Conservation (phyloP, 1,140 invertebrate species). For the Drosophila malerkotliana region DNA sequence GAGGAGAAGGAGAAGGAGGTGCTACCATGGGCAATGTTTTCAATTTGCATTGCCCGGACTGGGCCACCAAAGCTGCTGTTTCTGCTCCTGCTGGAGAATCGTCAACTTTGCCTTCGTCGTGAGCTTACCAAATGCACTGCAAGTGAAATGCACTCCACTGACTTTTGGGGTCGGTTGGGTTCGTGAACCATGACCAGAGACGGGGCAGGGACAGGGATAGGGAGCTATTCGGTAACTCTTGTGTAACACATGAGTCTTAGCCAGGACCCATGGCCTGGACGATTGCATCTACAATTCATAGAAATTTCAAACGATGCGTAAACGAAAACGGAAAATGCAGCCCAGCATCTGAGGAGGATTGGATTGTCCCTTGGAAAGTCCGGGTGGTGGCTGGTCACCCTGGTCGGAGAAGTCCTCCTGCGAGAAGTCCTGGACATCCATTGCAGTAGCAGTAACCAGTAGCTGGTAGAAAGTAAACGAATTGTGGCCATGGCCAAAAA, state of each 20-base stretch:
- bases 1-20: neutral
- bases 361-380: conserved; percentile 32
- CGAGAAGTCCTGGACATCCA: conserved; percentile 16
- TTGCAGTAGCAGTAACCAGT: neutral
- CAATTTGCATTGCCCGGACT: conserved; percentile 55
- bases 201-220: neutral
- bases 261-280: conserved; percentile 63
- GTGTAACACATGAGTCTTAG: conserved; percentile 65
- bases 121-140: conserved; percentile 80
- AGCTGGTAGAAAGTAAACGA: conserved; percentile 64
- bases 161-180: conserved; percentile 64
- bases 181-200: conserved; percentile 51
- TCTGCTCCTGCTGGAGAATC: conserved; percentile 43
- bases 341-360: conserved; percentile 22
- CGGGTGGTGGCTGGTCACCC: neutral
- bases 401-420: conserved; percentile 11
- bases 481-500: conserved; percentile 68
- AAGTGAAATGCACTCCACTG: conserved; percentile 78
- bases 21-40: conserved; percentile 40
- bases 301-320: conserved; percentile 83
- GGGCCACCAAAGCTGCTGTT: conserved; percentile 52
- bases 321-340: conserved; percentile 82
- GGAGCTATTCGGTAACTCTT: conserved; percentile 29
- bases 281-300: conserved; percentile 84
- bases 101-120: conserved; percentile 79